These are phyloP conservation scores for Lasioglossum marginatum DNA, from an alignment of 2,888 invertebrate genomes.

Conservation along the genomic window DNA sequence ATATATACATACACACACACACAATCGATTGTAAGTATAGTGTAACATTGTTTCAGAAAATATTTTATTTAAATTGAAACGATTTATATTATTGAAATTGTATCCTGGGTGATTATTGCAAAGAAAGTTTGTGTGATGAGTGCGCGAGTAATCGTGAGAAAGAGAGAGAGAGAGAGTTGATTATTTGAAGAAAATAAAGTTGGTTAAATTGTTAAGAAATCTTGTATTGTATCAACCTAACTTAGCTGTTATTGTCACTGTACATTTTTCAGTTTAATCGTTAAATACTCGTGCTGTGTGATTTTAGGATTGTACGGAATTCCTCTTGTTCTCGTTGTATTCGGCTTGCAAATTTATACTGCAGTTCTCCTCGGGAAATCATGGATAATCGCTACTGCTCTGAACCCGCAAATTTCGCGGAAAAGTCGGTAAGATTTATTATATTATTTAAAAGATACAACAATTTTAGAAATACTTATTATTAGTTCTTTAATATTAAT, in stretches of 20 bases:
- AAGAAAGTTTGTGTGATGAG: slow-evolving; percentile 1
- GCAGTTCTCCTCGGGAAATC: slow-evolving; percentile 92
- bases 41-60: slow-evolving; percentile 30
- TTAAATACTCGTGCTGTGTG: background rate
- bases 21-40: slow-evolving; percentile 28
- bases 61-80: slow-evolving; percentile 45
- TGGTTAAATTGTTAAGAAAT: slow-evolving; percentile 53
- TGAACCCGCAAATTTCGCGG: slow-evolving; percentile 88
- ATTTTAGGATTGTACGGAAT: slow-evolving; percentile 89
- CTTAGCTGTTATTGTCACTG: too few relatives aligned
- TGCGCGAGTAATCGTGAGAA: background rate
- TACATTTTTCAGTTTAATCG: background rate
- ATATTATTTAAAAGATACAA: background rate
- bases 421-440: slow-evolving; percentile 85
- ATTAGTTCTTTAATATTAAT: background rate
- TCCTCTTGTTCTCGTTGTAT: slow-evolving; percentile 88
- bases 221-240: slow-evolving; percentile 14
- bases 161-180: slow-evolving; percentile 32
- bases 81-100: slow-evolving; percentile 39
- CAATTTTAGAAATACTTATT: background rate
- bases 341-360: slow-evolving; percentile 92
- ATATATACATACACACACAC: background rate
- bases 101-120: slow-evolving; percentile 31
- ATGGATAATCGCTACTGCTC: slow-evolving; percentile 92
- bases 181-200: slow-evolving; percentile 54